phyloP scores from a whole-genome alignment of 2,113 vertebrate genomes.

The Cettia cetti region DNA sequence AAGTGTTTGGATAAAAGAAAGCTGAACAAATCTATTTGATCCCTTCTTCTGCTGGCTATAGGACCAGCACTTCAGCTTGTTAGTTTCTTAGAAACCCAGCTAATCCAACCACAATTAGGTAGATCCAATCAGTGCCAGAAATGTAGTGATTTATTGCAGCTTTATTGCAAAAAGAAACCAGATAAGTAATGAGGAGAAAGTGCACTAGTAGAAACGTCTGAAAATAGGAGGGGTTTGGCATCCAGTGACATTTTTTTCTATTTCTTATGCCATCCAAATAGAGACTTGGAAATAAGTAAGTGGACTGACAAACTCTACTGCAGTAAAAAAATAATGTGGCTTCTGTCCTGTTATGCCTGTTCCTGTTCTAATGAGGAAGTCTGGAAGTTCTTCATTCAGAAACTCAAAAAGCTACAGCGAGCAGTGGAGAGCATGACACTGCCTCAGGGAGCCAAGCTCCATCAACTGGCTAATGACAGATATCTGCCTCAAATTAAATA shows the following conservation, averaged over 20 bases:
- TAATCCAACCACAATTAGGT: background rate
- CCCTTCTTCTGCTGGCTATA: background rate
- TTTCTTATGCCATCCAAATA: background rate
- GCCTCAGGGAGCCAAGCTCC: background rate
- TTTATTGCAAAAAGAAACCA: background rate
- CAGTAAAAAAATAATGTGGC: background rate
- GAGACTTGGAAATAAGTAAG: background rate
- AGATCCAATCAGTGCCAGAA: background rate
- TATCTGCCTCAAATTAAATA: slow-evolving; percentile 10
- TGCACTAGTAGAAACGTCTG: background rate
- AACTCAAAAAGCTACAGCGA: background rate
- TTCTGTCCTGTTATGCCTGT: background rate
- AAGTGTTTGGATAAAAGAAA: background rate
- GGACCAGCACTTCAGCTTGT: background rate
- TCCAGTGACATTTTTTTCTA: background rate
- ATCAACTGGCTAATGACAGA: background rate
- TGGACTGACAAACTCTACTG: background rate
- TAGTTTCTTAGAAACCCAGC: background rate
- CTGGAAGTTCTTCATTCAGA: background rate
- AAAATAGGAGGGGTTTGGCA: background rate
- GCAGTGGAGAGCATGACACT: background rate
- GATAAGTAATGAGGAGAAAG: background rate
- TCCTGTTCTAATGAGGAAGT: background rate
- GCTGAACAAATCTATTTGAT: background rate
- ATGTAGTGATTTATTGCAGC: background rate